These are phyloP conservation scores for Ctena decussata DNA, from an alignment of 2,888 invertebrate species.

Conservation along the genomic window DNA sequence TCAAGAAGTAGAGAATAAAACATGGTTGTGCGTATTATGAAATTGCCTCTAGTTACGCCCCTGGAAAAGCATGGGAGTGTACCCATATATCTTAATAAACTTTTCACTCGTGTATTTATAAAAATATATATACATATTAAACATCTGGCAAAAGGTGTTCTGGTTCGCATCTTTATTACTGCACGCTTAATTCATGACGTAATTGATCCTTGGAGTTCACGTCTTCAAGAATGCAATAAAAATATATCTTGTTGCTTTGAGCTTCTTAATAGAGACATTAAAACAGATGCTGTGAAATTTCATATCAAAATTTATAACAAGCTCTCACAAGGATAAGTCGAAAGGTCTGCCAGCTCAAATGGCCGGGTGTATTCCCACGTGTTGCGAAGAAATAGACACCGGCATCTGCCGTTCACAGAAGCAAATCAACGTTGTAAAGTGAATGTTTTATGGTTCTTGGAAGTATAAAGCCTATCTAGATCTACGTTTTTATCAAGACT, in stretches of 20 bases:
- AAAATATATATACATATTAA: too few relatives aligned
- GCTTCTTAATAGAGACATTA: constrained; percentile 4
- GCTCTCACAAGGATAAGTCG: constrained; percentile 7
- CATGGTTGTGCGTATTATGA: too few relatives aligned
- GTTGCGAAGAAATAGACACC: constrained; percentile 3
- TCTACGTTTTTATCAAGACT: constrained; percentile 21
- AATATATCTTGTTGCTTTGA: constrained; percentile 19
- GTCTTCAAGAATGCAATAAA: constrained; percentile 15
- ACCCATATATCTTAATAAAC: too few relatives aligned
- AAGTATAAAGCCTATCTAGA: constrained; percentile 21
- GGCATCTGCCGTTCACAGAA: background rate
- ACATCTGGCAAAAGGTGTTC: background rate
- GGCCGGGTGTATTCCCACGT: constrained; percentile 8
- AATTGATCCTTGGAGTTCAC: background rate
- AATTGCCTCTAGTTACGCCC: too few relatives aligned
- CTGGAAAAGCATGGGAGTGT: too few relatives aligned
- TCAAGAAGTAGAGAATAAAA: too few relatives aligned
- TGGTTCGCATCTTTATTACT: background rate
- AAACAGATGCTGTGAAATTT: constrained; percentile 16
- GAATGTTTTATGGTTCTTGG: constrained; percentile 21
- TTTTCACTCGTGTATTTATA: too few relatives aligned
- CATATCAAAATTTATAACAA: background rate
- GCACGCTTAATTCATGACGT: background rate
- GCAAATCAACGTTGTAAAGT: constrained; percentile 15
- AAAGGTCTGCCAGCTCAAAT: constrained; percentile 1